Base-by-base conservation (phyloP, 2,888 invertebrate species). In the Pristionchus entomophagus region DNA sequence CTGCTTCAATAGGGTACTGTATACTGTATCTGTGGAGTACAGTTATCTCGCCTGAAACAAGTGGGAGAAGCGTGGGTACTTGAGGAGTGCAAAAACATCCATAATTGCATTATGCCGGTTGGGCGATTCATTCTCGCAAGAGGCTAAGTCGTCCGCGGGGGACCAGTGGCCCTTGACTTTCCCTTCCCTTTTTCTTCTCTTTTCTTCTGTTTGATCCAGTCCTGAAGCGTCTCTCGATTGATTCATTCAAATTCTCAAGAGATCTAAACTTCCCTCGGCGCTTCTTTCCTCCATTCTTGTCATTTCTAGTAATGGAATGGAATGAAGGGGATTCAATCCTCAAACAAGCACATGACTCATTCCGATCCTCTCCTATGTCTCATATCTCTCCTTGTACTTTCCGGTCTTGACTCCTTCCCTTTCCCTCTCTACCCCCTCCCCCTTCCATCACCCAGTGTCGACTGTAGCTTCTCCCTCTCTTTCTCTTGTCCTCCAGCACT, bases 261-360 rank as follows among this genome's bases (percentile, higher is more conserved):
- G 69, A 69, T 69, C 19, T 38, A 69, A 69, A 69, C 69, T 69
- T 69, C 69, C 6, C n/a, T 69, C 38, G 69, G 22, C 38, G 69
- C 38, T 38, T 69, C 41, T 32, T 32, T 22, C 69, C 22, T 41
- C 69, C 41, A 35, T 41, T 69, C 69, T 69, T 69, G 69, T 69
- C 69, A 69, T 69, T 69, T 69, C 69, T 69, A 65, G 69, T 69
- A 69, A 69, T 69, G 69, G 69, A 69, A 69, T 69, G 69, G 35
- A 19, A 17, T 32, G n/a, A n/a, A 65, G 65, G 19, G 35, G 38
- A 17, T 32, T 62, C 62, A 62, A 62, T 62, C 62, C 62, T 62
- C 69, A 69, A 38, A 78, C 78, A 49, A n/a, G 78, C 78, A 56
- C 5, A 22, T 82, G 81, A 82, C 53, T 82, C 81, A 59, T 82